Percentiles rank a stretch among this genome's conserved stretches.
Evolutionary conservation across 2,888 invertebrate species (phyloP).

Genomic region (Phragmatobia fuliginosa): DNA sequence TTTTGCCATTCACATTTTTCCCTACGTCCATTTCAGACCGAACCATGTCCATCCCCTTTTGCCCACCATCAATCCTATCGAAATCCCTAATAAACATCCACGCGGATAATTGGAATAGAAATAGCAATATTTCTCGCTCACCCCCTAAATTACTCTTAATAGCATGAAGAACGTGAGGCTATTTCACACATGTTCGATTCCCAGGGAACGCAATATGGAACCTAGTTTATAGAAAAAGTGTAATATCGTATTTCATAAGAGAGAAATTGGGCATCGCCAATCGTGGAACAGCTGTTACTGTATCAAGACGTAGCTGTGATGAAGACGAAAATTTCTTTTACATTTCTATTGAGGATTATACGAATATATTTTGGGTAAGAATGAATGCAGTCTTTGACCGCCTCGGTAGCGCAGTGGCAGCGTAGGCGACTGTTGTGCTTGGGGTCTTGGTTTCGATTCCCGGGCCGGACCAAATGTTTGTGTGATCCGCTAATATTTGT

Average conservation of each 20-base stretch:
- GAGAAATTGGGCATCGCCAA: conserved; percentile 7
- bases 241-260: conserved; percentile 33
- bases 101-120: conserved; percentile 19
- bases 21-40: background rate
- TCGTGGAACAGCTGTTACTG: conserved; percentile 15
- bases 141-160: conserved; percentile 18
- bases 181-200: conserved; percentile 36
- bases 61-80: conserved; percentile 1
- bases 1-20: background rate
- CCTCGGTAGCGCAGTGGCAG: no score
- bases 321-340: conserved; percentile 9
- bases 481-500: no score
- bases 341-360: background rate
- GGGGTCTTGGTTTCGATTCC: no score
- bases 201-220: conserved; percentile 29
- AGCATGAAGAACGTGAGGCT: conserved; percentile 26
- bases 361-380: background rate
- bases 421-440: no score
- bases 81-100: conserved; percentile 11
- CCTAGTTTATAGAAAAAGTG: conserved; percentile 32
- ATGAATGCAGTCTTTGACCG: background rate
- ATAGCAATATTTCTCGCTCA: conserved; percentile 20
- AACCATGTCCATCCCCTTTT: background rate
- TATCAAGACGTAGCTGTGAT: conserved; percentile 13
- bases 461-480: no score